Base-by-base conservation (phyloP, 2,797 vertebrate species). In the Gallinago stenura region DNA sequence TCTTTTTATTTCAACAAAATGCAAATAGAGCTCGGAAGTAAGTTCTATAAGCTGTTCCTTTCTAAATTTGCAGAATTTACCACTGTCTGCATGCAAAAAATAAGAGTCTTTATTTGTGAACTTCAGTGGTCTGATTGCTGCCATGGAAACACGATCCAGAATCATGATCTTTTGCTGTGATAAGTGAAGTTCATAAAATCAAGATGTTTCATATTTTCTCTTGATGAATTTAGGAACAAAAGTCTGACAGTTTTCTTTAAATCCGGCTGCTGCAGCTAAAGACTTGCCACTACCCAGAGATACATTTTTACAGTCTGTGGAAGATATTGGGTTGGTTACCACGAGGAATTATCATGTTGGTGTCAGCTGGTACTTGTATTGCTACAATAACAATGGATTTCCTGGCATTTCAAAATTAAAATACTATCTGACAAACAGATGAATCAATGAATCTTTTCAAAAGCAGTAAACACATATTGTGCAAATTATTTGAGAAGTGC, bases 1-100 rank as follows among this genome's bases (percentile, higher is more conserved):
- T 99, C 98, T 99, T 99, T 99, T 98, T 99, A 98, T 99, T 99
- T 99, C 98, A 96, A 97, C 99, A 99, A 99, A 99, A 99, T 99
- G 99, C 99, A 99, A 99, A 98, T 99, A 99, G 99, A 99, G 99
- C 99, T 98, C 99, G 99, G 98, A 99, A 99, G 99, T 99, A 99
- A 99, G 99, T 99, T 98, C 96, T 97, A 97, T 98, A 97, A 98
- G 98, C 98, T 95, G 95, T 98, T 99, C 98, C 98, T 98, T 97
- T 97, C 95, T 98, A 98, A 98, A 98, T 97, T 95, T 98, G 98
- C 98, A 99, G 99, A 99, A 97, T 98, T 98, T 98, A 98, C 98
- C 98, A 97, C 98, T 98, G 98, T 99, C 98, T 99, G 99, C 99
- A 99, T 99, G 99, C 99, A 94, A 97, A 97, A 98, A 98, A 98